Conservation (phyloP, 1,140 invertebrate species). For the Oncopeltus fasciatus region DNA sequence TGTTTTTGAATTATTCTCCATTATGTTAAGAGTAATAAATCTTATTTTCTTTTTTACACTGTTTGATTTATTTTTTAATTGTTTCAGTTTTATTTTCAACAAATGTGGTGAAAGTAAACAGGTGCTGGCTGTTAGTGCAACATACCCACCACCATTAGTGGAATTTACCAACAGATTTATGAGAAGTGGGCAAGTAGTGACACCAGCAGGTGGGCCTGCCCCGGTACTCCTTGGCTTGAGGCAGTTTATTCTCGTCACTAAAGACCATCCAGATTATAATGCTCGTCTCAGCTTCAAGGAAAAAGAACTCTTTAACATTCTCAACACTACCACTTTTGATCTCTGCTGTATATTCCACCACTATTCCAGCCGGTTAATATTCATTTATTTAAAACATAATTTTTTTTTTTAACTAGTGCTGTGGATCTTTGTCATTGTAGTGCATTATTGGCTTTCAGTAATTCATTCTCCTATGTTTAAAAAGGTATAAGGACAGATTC, state of each 20-base stretch:
- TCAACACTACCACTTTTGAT: constrained; percentile 58
- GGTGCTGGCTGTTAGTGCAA: constrained; percentile 83
- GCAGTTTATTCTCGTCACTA: constrained; percentile 51
- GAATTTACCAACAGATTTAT: constrained; percentile 62
- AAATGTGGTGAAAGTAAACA: constrained; percentile 65
- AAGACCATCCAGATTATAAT: constrained; percentile 41
- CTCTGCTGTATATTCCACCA: constrained; percentile 87
- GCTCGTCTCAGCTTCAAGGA: constrained; percentile 54
- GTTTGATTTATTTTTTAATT: constrained; percentile 15
- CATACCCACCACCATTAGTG: constrained; percentile 68
- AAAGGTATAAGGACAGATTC: too few species aligned
- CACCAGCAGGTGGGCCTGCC: constrained; percentile 21
- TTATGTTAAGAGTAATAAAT: too few species aligned
- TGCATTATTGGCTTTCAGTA: too few species aligned
- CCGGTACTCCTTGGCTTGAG: constrained; percentile 56
- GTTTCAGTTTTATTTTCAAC: constrained; percentile 54
- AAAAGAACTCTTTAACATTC: constrained; percentile 49
- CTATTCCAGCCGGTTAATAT: constrained; percentile 51
- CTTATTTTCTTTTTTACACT: too few species aligned
- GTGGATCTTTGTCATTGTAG: too few species aligned
- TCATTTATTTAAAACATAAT: not conserved
- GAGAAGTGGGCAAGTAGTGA: constrained; percentile 58
- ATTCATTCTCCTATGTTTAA: too few species aligned
- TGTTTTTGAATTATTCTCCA: too few species aligned
- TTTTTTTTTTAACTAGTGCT: too few species aligned